A percentile compares a stretch with the other conserved stretches of the same genome.
phyloP scores from a whole-genome alignment of 1,140 invertebrate species.

The Cydia amplana region DNA sequence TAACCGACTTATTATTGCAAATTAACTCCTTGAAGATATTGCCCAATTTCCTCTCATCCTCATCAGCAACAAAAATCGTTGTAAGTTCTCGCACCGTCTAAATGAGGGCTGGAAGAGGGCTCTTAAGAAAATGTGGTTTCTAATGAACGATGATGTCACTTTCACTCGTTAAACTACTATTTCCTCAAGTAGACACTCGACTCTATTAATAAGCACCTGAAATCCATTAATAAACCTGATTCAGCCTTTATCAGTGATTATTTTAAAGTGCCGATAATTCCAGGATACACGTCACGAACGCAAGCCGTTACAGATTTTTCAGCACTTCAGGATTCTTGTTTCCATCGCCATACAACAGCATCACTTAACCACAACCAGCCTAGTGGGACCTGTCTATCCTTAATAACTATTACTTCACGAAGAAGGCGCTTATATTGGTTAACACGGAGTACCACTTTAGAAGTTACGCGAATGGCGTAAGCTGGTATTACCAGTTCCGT shows the following conservation, averaged over 20 bases:
- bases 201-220: background rate
- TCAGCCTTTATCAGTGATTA: background rate
- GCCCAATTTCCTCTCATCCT: too few species aligned
- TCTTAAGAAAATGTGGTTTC: too few species aligned
- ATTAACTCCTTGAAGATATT: too few species aligned
- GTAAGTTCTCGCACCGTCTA: too few species aligned
- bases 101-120: too few species aligned
- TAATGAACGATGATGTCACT: too few species aligned
- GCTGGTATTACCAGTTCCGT: slow-evolving; percentile 6
- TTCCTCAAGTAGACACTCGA: background rate
- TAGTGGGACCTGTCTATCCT: too few species aligned
- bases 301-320: slow-evolving; percentile 7
- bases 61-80: too few species aligned
- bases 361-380: background rate
- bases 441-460: background rate
- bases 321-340: background rate
- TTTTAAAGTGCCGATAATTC: slow-evolving; percentile 4
- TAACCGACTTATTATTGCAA: too few species aligned
- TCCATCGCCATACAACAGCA: background rate
- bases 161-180: background rate
- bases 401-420: too few species aligned
- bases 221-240: background rate
- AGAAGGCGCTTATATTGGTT: background rate
- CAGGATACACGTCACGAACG: slow-evolving; percentile 9
- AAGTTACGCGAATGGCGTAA: background rate